Percentiles rank a stretch among this genome's conserved stretches.
These are phyloP conservation scores for Quadroppia sp. DNA, from an alignment of 2,888 invertebrate species.

Conservation along the genomic window DNA sequence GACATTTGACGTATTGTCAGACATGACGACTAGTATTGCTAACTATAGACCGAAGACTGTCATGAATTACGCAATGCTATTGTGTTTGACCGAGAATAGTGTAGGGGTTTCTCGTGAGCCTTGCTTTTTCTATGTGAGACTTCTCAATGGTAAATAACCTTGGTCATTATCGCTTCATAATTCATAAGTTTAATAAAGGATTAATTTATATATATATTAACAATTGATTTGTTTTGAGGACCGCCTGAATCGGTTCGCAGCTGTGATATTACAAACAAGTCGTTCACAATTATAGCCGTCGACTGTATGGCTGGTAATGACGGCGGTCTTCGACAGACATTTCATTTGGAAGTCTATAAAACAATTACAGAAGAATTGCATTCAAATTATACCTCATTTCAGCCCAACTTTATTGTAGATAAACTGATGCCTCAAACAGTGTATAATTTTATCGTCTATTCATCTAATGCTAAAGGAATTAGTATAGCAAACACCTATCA, in stretches of 20 bases:
- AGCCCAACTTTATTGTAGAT: conserved; percentile 46
- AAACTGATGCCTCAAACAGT: conserved; percentile 46
- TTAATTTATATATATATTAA: too few relatives aligned
- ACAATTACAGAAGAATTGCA: conserved; percentile 24
- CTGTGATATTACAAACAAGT: background rate
- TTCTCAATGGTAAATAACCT: background rate
- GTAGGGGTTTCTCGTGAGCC: conserved; percentile 79
- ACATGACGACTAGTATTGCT: conserved; percentile 70
- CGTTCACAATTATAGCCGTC: background rate
- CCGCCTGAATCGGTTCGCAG: too few relatives aligned
- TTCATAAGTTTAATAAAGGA: too few relatives aligned
- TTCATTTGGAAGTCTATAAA: conserved; percentile 32
- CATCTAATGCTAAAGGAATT: conserved; percentile 47
- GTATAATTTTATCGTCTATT: conserved; percentile 46
- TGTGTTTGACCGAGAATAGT: conserved; percentile 76
- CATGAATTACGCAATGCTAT: conserved; percentile 80
- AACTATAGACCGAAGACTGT: conserved; percentile 84
- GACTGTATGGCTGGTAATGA: conserved; percentile 27
- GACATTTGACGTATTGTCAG: background rate
- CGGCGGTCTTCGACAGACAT: conserved; percentile 20
- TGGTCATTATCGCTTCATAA: too few relatives aligned
- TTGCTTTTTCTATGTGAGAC: conserved; percentile 61
- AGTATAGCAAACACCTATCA: background rate
- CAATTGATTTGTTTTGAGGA: too few relatives aligned
- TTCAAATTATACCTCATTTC: conserved; percentile 33